phyloP scores from a whole-genome alignment of 2,113 vertebrate species.

The Lepidothrix coronata region DNA sequence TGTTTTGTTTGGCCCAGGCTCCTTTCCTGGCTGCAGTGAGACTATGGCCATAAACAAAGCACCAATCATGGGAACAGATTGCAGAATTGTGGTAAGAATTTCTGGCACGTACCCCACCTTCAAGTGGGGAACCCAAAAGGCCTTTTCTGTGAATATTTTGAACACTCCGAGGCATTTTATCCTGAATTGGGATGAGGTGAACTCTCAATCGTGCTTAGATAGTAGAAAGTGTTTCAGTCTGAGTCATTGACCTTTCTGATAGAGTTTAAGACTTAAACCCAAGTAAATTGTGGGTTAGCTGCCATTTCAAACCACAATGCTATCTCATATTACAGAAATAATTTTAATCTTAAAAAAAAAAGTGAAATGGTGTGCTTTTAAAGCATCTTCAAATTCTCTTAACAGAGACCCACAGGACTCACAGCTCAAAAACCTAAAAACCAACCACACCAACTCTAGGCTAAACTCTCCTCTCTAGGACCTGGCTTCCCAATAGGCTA shows the following conservation, averaged over 20 bases:
- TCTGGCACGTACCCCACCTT: not conserved
- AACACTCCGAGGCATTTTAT: not conserved
- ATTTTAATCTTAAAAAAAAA: not conserved
- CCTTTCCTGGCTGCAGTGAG: not conserved
- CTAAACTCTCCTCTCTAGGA: not conserved
- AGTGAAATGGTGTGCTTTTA: not conserved
- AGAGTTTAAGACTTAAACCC: not conserved
- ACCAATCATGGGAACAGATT: not conserved
- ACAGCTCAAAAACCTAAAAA: not conserved
- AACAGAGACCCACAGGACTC: not conserved
- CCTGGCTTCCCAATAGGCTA: not conserved
- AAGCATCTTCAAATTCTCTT: not conserved
- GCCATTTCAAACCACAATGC: not conserved
- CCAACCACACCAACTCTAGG: not conserved
- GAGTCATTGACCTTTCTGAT: not conserved
- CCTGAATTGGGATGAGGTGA: not conserved
- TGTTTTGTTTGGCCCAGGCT: not conserved
- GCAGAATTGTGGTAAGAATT: not conserved
- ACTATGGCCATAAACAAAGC: not conserved
- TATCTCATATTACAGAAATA: not conserved
- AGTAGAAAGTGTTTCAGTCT: not conserved
- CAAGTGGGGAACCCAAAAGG: not conserved
- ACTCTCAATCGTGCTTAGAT: not conserved
- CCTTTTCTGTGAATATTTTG: not conserved
- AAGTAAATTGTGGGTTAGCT: not conserved